Evolutionary conservation across 23 tunicate species (phyloP).

Genomic region (Oikopleura vanhoeffeni): DNA sequence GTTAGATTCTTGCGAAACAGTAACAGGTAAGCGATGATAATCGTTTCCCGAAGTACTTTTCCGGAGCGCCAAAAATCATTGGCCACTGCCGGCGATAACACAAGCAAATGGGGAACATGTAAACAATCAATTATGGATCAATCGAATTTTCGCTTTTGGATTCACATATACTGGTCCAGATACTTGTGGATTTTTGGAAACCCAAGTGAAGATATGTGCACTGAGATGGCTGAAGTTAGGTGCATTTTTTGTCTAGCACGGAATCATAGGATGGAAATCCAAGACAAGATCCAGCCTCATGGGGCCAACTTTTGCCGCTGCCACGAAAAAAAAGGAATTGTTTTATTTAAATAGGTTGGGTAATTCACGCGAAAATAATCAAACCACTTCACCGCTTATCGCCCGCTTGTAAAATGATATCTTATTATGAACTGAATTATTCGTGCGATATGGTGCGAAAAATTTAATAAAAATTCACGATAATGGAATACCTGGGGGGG

Average conservation of each 20-base stretch:
- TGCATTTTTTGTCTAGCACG: constrained; percentile 79
- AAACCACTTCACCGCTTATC: too few relatives aligned
- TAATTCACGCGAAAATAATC: too few relatives aligned
- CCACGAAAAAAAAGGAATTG: too few relatives aligned
- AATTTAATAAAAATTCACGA: too few relatives aligned
- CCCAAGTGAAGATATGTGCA: constrained; percentile 42
- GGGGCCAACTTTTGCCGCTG: too few relatives aligned
- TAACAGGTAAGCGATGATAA: constrained; percentile 85
- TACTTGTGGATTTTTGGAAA: constrained; percentile 82
- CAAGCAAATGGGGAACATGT: constrained; percentile 53
- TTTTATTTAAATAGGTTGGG: too few relatives aligned
- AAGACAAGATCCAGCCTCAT: constrained; percentile 87
- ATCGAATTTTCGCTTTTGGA: constrained; percentile 13
- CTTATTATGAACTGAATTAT: too few relatives aligned
- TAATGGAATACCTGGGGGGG: too few relatives aligned
- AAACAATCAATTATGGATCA: constrained; percentile 60
- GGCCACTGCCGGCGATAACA: constrained; percentile 98
- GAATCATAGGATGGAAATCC: constrained; percentile 45
- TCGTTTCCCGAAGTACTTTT: constrained; percentile 65
- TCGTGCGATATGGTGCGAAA: too few relatives aligned
- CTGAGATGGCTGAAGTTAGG: constrained; percentile 91
- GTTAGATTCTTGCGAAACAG: constrained; percentile 60
- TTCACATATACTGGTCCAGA: constrained; percentile 69
- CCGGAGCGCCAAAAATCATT: constrained; percentile 79
- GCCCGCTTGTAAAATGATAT: too few relatives aligned